Conservation (phyloP, 2,797 vertebrate genomes). For the Chelon labrosus region DNA sequence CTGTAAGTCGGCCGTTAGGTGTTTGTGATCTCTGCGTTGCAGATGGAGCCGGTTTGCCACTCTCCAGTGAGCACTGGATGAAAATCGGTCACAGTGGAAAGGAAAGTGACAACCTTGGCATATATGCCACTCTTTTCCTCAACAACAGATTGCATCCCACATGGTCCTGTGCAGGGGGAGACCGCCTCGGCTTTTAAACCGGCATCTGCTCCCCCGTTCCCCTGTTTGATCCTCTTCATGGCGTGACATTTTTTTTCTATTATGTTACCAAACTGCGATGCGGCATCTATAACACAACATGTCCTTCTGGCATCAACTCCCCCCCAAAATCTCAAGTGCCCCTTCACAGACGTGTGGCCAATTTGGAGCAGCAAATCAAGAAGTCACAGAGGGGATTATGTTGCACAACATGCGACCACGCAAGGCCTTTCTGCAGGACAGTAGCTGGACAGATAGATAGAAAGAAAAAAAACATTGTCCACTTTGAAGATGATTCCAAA, state of each 20-base stretch:
- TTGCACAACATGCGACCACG: slow-evolving; percentile 59
- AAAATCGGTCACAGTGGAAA: slow-evolving; percentile 61
- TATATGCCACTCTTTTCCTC: slow-evolving; percentile 22
- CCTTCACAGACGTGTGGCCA: slow-evolving; percentile 74
- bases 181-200: slow-evolving; percentile 63
- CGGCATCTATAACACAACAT: slow-evolving; percentile 66
- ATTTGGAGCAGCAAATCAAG: slow-evolving; percentile 65
- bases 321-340: slow-evolving; percentile 61
- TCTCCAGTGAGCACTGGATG: slow-evolving; percentile 54
- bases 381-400: slow-evolving; percentile 63
- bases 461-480: slow-evolving; percentile 22
- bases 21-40: slow-evolving; percentile 41
- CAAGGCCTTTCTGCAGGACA: slow-evolving; percentile 46
- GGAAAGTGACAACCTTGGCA: slow-evolving; percentile 79
- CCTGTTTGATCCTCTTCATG: slow-evolving; percentile 61
- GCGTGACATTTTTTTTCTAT: slow-evolving; percentile 61
- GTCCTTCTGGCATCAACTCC: slow-evolving; percentile 51
- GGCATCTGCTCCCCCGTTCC: slow-evolving; percentile 75
- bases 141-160: slow-evolving; percentile 81
- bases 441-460: slow-evolving; percentile 35
- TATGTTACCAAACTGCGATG: slow-evolving; percentile 70
- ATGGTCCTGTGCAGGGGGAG: slow-evolving; percentile 69
- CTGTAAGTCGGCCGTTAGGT: slow-evolving; percentile 28
- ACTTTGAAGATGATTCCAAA: slow-evolving; percentile 79
- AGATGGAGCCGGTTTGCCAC: slow-evolving; percentile 48